A percentile compares a stretch with the other conserved stretches of the same genome.
phyloP scores from a whole-genome alignment of 1,140 invertebrate species.

The Chrysopa pallens region DNA sequence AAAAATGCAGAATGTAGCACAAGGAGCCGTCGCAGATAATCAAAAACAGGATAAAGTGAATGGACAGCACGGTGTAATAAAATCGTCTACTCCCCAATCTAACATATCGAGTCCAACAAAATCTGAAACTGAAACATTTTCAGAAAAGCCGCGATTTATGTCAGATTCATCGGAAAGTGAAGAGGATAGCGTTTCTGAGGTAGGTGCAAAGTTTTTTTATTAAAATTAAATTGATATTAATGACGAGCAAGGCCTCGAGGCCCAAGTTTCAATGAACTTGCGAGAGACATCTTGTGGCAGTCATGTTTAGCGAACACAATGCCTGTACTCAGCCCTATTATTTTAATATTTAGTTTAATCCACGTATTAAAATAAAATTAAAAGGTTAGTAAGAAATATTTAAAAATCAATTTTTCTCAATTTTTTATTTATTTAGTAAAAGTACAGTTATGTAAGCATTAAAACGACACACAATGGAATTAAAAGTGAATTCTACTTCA shows the following conservation, averaged over 20 bases:
- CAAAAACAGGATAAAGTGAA: conserved; percentile 53
- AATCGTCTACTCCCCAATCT: conserved; percentile 40
- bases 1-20: conserved; percentile 81
- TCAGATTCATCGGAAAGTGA: conserved; percentile 81
- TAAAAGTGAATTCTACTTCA: no score
- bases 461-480: neutral
- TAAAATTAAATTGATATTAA: conserved; percentile 1
- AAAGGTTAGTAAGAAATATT: neutral
- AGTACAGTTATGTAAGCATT: neutral
- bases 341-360: conserved; percentile 3
- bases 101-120: conserved; percentile 43
- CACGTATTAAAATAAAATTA: neutral
- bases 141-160: conserved; percentile 64
- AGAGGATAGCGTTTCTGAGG: conserved; percentile 83
- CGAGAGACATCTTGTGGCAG: conserved; percentile 24
- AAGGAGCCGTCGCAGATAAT: conserved; percentile 50
- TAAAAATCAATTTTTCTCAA: neutral
- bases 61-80: conserved; percentile 31
- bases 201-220: conserved; percentile 25
- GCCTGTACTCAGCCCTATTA: conserved; percentile 13
- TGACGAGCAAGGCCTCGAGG: conserved; percentile 6
- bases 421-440: neutral
- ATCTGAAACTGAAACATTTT: conserved; percentile 60
- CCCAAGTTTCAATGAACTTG: conserved; percentile 22
- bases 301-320: conserved; percentile 10